Conservation (phyloP, 2,797 vertebrate species). For the Buphagus erythrorhynchus region DNA sequence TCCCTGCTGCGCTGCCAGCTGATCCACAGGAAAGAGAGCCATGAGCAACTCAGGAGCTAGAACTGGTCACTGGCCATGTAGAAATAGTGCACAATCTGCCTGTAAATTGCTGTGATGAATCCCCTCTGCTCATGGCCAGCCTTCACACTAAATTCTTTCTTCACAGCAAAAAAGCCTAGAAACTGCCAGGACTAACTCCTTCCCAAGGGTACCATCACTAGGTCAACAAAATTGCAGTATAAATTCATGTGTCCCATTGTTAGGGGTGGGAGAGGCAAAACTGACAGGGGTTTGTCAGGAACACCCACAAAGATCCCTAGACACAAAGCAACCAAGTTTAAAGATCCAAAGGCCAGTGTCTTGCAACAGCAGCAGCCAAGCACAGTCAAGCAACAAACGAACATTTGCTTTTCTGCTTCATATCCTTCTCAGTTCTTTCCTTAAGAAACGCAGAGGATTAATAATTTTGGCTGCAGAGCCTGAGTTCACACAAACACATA, state of each 20-base stretch:
- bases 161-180: not conserved
- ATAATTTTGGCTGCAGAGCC: not conserved
- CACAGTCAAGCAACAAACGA: not conserved
- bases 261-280: constrained; percentile 14
- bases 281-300: not conserved
- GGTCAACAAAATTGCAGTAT: not conserved
- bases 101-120: not conserved
- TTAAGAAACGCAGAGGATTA: not conserved
- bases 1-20: not conserved
- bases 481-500: not conserved
- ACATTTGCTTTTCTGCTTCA: constrained; percentile 29
- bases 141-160: not conserved
- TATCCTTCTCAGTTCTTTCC: not conserved
- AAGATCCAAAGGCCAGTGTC: not conserved
- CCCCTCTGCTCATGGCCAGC: not conserved
- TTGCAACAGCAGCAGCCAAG: constrained; percentile 25
- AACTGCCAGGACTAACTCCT: not conserved
- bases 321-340: constrained; percentile 7
- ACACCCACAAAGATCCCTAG: constrained; percentile 59
- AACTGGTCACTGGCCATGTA: not conserved
- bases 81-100: not conserved
- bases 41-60: fast-evolving
- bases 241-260: constrained; percentile 34
- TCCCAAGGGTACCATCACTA: constrained; percentile 23
- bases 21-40: not conserved